Base-by-base conservation (phyloP, 2,888 invertebrate genomes). In the Emmelina monodactyla region DNA sequence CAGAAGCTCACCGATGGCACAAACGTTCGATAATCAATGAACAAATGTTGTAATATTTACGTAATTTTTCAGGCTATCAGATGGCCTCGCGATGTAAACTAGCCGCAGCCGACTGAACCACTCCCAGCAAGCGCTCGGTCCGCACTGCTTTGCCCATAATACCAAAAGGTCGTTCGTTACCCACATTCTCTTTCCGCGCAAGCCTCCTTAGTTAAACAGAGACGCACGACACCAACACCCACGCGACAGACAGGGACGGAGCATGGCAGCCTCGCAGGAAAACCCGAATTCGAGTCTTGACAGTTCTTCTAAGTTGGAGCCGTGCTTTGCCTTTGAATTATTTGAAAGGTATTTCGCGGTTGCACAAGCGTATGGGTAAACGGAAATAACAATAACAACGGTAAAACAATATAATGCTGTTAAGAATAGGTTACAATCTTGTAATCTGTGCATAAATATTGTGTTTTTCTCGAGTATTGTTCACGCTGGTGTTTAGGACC, bases 111-210 rank as follows among this genome's bases (percentile, higher is more conserved):
- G 41, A 62, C 51, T 49, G 62, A 56, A 71, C 75, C 60, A 48
- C 58, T 66, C 70, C 62, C 68, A 58, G 61, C 61, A 67, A 69
- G 69, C 62, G 78, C 63, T 61, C 76, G 69, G 73, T 65, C 75
- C 78, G 79, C 76, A 79, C 79, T 79, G 79, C 70, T 62, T 25
- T 63, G 71, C 65, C 65, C 68, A 62, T 70, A 76, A 71, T 69
- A 64, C 63, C 76, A 68, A 79, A 78, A 76, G 79, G 79, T 76
- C 79, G 78, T 78, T 72, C 75, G 71, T 75, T 75, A 76, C 67
- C 69, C 75, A 78, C 79, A 76, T 76, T 79, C 79, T 79, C 79
- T 78, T 76, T 76, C 72, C 79, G 75, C 78, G 79, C 79, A 78
- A 78, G 79, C 79, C 79, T 78, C 72, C 69, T 61, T 66, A 63